Evolutionary conservation across 2,797 vertebrate species (phyloP), one percentile per base, ranked within the genome.

Genomic region (Mallotus villosus): DNA sequence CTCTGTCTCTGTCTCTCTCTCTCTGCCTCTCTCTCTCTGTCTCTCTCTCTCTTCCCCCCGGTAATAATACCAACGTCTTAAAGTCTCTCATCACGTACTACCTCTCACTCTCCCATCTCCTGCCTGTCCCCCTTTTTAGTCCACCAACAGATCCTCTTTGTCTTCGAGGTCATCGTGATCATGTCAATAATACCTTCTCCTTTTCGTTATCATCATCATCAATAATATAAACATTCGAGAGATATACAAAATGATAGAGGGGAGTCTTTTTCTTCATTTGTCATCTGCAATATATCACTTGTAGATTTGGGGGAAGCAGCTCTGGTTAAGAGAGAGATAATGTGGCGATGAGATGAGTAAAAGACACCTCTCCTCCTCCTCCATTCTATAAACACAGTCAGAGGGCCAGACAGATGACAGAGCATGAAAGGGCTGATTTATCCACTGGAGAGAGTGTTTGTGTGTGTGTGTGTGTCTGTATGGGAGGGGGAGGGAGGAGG

Each of bases 361-460:
- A 78, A 85, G 82, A 87, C 72, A 85, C 74, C 73, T 73, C 77
- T 73, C 77, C 12, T 86, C 83, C 72, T 84, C 79, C 78, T 85
- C 78, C 81, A 84, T 90, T 88, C 87, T 76, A 87, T 81, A 82
- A 91, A 86, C 84, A 85, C 77, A 79, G 84, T 55, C 46, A 84
- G 85, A 87, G 87, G 74, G 78, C 83, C 85, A 80, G 85, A 72
- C 46, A 84, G 77, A 89, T 61, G 81, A 87, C 84, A 64, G 78
- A 89, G 86, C 85, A 88, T 90, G 87, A 88, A 90, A 89, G 84
- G 81, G 81, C 74, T 87, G 86, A 89, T 92, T 92, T 89, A 90
- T 89, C 86, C 85, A 84, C 78, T 53, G 41, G 82, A 81, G 82
- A 89, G 76, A 62, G 71, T 68, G 61, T 71, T 0, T 37, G 57